Base-by-base conservation (phyloP, 2,888 invertebrate species). In the Troglohyphantes excavatus region DNA sequence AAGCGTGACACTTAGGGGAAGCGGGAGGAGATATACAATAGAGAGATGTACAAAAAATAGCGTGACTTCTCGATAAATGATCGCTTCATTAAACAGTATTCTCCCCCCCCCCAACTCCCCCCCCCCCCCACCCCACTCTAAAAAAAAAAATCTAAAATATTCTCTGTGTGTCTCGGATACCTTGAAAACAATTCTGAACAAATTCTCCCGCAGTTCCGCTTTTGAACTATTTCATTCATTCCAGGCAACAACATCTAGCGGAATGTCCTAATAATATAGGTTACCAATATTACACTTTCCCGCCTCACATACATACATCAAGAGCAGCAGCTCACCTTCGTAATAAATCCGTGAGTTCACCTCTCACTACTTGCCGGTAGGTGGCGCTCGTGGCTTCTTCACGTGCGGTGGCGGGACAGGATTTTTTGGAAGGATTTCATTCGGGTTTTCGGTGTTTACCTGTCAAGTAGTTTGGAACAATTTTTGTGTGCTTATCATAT, bases 261-360 rank as follows among this genome's bases (percentile, higher is more conserved):
- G 63, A 39, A 63, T 63, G 29, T 26, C 63, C 68, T 63, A 39
- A 78, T 63, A 39, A 78, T 78, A 78, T 78, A 78, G 76, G 76
- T 78, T 63, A 78, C 76, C 63, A 63, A 78, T 78, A 78, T 78
- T 78, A 78, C 76, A 78, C 76, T 78, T 78, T 78, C 76, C 63
- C 63, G 23, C 13, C 39, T 0, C 6, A 19, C 68, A 29, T 13
- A 33, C 21, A 23, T 21, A 63, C n/a, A 63, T 29, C 68, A n/a
- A 17, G 17, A 19, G 17, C 9, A 19, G 2, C 5, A 27, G 33
- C 21, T 17, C 59, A 17, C n/a, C n/a, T n/a, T n/a, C n/a, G n/a
- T n/a, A n/a, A n/a, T n/a, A n/a, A n/a, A n/a, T n/a, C n/a, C n/a
- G n/a, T n/a, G n/a, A n/a, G n/a, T 63, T 63, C 33, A 19, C 43